A percentile compares a stretch with the other conserved stretches of the same genome.
These are phyloP conservation scores for Zaprionus capensis DNA, from an alignment of 1,140 invertebrate genomes.

Conservation along the genomic window DNA sequence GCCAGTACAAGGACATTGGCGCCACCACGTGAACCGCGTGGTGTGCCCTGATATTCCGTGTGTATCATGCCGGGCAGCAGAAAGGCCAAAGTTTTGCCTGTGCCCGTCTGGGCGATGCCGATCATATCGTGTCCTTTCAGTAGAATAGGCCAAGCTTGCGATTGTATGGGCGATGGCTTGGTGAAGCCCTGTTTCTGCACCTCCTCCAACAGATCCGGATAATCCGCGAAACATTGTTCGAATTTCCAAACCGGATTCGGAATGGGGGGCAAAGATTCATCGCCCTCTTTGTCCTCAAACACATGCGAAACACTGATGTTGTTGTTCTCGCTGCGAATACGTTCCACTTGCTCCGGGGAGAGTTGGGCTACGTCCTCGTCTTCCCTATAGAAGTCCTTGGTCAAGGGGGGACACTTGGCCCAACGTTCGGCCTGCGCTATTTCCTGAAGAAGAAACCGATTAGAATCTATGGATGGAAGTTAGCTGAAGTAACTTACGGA, in stretches of 20 bases:
- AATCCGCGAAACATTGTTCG: slow-evolving; percentile 92
- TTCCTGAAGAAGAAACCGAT: slow-evolving; percentile 84
- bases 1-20: slow-evolving; percentile 94
- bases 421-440: slow-evolving; percentile 86
- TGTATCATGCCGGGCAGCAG: slow-evolving; percentile 95
- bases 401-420: slow-evolving; percentile 87
- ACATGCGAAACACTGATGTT: slow-evolving; percentile 88
- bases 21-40: slow-evolving; percentile 88
- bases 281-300: slow-evolving; percentile 78
- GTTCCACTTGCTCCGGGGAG: slow-evolving; percentile 86
- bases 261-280: slow-evolving; percentile 85
- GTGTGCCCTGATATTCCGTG: slow-evolving; percentile 91
- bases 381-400: slow-evolving; percentile 95
- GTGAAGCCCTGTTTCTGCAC: slow-evolving; percentile 91
- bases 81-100: slow-evolving; percentile 96
- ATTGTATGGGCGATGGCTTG: slow-evolving; percentile 95
- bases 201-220: slow-evolving; percentile 92
- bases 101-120: slow-evolving; percentile 97
- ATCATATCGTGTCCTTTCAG: slow-evolving; percentile 94
- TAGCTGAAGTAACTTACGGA: slow-evolving; percentile 45
- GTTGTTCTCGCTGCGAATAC: slow-evolving; percentile 88
- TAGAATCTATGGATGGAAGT: background rate
- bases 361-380: slow-evolving; percentile 89
- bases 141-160: slow-evolving; percentile 95
- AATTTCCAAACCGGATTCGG: slow-evolving; percentile 94